Evolutionary conservation across 2,797 vertebrate species (phyloP).

Genomic region (Mormyrus hasselquistii): DNA sequence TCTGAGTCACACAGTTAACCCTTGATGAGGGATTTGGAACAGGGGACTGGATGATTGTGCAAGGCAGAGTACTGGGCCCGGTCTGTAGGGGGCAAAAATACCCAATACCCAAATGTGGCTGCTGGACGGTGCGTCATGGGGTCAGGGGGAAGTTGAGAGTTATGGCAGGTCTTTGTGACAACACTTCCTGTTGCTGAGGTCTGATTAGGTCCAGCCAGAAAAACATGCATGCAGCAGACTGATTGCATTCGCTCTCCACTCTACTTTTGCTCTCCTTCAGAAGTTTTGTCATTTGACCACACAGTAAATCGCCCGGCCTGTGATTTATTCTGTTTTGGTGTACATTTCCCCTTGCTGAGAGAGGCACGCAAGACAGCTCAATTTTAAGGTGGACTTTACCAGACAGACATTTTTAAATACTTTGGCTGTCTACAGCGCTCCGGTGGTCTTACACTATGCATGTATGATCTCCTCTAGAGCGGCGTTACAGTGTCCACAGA

Average conservation of each 20-base stretch:
- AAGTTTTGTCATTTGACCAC: not conserved
- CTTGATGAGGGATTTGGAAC: not conserved
- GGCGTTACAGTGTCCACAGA: not conserved
- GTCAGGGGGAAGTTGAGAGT: not conserved
- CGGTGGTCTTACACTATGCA: not conserved
- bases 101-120: not conserved
- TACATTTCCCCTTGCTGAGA: not conserved
- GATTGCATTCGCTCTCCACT: not conserved
- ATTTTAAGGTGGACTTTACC: not conserved
- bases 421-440: not conserved
- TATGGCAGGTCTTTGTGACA: not conserved
- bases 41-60: not conserved
- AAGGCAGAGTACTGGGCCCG: not conserved
- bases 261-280: not conserved
- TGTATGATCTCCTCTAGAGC: not conserved
- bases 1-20: not conserved
- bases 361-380: not conserved
- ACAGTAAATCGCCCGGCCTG: not conserved
- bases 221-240: not conserved
- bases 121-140: not conserved
- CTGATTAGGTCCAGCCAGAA: not conserved
- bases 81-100: not conserved
- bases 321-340: not conserved
- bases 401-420: not conserved
- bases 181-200: not conserved